Base-by-base conservation (phyloP, 2,797 vertebrate genomes). In the Tragelaphus eurycerus region DNA sequence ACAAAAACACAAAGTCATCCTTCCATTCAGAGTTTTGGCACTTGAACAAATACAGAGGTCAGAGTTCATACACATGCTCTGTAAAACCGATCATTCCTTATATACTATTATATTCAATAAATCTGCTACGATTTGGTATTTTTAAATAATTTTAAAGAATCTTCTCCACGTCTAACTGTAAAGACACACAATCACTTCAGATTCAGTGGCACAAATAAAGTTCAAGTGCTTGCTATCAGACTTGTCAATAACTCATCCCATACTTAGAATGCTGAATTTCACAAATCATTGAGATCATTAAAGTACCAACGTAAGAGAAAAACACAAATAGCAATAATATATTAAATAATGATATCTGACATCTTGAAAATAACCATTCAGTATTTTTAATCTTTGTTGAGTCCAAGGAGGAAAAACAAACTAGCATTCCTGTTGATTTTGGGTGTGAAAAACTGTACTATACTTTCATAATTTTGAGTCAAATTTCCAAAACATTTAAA, bases 1-100 rank as follows among this genome's bases (percentile, higher is more conserved):
- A 96, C 79, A 95, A 97, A 98, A 98, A 96, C 90, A 98, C 98
- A 93, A 96, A 98, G 98, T 98, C 98, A 98, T 98, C 74, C 97
- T 96, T 96, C 98, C 91, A 98, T 96, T 98, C 97, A 97, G 88
- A 94, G 79, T 97, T 96, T 93, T 97, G 96, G 96, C 96, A 97
- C 62, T 87, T 93, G 86, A 97, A 95, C 96, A 96, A 95, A 97
- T 71, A 78, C 34, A 92, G 78, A 96, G 95, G 78, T 96, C 95
- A 97, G 90, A 97, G 96, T 98, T 96, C 95, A 97, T 52, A 97
- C 86, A 97, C 94, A 98, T 93, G 95, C 94, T 97, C 96, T 64
- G 64, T 95, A 86, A 92, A 93, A 92, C 57, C 10, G 11, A 92
- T 60, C 67, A 93, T 86, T 82, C 95, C 52, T 90, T 90, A 93